Percentiles rank a stretch among this genome's conserved stretches.
phyloP scores from a whole-genome alignment of 2,113 vertebrate genomes.

The Sturnus vulgaris region DNA sequence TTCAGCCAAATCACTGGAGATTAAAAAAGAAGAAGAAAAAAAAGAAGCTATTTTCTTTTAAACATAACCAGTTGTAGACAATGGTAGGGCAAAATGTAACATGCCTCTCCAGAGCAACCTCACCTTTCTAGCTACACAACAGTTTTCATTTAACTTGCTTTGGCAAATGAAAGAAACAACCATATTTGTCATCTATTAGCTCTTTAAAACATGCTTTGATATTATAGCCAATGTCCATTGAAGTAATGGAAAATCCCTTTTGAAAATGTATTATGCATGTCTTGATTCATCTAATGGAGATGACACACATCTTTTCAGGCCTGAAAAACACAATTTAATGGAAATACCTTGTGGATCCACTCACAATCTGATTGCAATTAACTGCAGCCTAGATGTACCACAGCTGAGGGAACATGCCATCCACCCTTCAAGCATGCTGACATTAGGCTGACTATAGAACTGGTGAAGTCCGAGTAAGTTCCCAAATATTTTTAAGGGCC shows the following conservation, averaged over 20 bases:
- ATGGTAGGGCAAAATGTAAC: background rate
- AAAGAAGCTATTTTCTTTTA: background rate
- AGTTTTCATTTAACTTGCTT: background rate
- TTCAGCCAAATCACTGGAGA: background rate
- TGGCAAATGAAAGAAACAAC: background rate
- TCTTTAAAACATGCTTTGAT: background rate
- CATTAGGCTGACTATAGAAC: background rate
- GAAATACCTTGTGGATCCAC: background rate
- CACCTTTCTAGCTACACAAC: background rate
- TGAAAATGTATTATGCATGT: background rate
- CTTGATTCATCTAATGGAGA: background rate
- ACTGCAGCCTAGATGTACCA: background rate
- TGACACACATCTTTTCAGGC: background rate
- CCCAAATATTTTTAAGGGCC: background rate
- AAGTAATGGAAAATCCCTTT: background rate
- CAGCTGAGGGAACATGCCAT: background rate
- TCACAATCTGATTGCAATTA: background rate
- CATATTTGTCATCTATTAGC: background rate
- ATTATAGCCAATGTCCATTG: background rate
- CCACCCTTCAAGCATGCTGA: background rate
- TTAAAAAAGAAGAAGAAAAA: background rate
- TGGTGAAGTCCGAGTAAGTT: background rate
- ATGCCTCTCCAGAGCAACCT: background rate
- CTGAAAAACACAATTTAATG: background rate
- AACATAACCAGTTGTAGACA: background rate